Evolutionary conservation across 2,797 vertebrate species (phyloP).

Genomic region (Kryptolebias ocellatus): DNA sequence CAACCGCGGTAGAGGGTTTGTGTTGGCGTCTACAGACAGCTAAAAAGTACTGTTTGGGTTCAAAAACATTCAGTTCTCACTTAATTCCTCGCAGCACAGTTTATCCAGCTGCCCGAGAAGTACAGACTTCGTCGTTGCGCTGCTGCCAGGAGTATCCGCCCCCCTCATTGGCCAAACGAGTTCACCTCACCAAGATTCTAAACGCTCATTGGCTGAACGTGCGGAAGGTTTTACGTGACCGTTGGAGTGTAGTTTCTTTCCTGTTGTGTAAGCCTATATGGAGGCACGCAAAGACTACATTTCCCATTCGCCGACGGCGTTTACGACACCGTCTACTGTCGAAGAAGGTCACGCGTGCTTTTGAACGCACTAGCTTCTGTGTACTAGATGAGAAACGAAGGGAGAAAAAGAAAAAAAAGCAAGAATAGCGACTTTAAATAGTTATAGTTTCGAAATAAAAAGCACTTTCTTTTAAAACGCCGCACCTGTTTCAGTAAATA

Average conservation of each 20-base stretch:
- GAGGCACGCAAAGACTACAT: constrained; percentile 57
- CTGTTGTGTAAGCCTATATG: rapidly evolving
- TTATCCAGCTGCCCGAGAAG: constrained; percentile 73
- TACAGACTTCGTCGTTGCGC: constrained; percentile 71
- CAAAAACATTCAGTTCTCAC: constrained; percentile 61
- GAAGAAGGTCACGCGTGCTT: constrained; percentile 81
- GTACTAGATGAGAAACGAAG: background rate
- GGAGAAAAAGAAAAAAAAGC: background rate
- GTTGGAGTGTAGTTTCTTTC: constrained; percentile 70
- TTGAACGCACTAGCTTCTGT: constrained; percentile 27
- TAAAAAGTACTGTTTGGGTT: constrained; percentile 39
- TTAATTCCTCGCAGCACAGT: constrained; percentile 58
- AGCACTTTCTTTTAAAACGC: background rate
- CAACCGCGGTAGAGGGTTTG: constrained; percentile 72
- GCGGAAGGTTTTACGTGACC: constrained; percentile 57
- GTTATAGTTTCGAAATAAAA: background rate
- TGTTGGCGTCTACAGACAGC: constrained; percentile 43
- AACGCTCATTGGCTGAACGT: constrained; percentile 65
- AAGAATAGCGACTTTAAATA: background rate
- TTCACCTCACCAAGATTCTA: constrained; percentile 32
- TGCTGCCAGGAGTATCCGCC: constrained; percentile 54
- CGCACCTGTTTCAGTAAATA: background rate
- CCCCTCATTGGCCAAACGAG: constrained; percentile 66
- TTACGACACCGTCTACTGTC: constrained; percentile 16
- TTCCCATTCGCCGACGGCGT: constrained; percentile 42